phyloP scores from a whole-genome alignment of 2,797 vertebrate genomes.

The Rhincodon typus region DNA sequence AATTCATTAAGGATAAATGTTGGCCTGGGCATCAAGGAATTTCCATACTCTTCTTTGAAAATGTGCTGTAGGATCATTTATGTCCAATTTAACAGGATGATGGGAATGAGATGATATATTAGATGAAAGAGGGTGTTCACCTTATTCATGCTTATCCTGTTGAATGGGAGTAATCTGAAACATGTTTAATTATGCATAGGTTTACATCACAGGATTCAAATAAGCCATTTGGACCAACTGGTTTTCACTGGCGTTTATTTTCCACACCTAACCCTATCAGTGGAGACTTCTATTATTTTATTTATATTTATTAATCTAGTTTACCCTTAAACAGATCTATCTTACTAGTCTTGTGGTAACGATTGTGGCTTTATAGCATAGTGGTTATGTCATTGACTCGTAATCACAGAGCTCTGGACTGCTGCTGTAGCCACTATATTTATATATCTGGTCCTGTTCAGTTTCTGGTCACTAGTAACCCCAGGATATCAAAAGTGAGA shows the following conservation, averaged over 20 bases:
- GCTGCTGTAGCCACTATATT: background rate
- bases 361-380: background rate
- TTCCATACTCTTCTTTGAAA: background rate
- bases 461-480: no score
- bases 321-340: background rate
- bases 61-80: background rate
- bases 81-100: background rate
- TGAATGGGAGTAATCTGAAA: background rate
- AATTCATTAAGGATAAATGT: background rate
- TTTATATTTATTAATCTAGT: background rate
- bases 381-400: background rate
- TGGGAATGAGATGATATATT: background rate
- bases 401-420: background rate
- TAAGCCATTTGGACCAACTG: background rate
- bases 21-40: background rate
- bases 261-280: background rate
- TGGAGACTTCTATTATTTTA: background rate
- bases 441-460: no score
- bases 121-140: background rate
- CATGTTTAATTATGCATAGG: background rate
- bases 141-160: background rate
- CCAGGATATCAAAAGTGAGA: no score
- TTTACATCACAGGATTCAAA: background rate
- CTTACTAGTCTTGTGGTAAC: background rate
- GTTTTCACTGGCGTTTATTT: background rate